Percentiles rank a stretch among this genome's conserved stretches.
Conservation (phyloP, 37 sponge, comb jelly and placozoan species). For the Cliona cf. orientalis region DNA sequence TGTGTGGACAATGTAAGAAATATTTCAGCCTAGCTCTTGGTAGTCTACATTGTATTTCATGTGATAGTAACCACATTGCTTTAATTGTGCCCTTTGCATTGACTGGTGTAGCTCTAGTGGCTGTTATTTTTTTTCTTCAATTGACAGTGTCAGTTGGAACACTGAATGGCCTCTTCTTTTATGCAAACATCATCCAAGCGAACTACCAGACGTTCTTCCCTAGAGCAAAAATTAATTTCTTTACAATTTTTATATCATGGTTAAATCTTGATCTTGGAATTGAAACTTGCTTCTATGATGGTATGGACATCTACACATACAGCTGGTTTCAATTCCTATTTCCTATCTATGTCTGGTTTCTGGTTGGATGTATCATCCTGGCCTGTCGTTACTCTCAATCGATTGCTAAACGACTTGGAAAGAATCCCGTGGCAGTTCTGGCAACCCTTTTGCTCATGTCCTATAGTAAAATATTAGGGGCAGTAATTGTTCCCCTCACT, state of each 20-base stretch:
- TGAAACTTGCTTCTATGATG: conserved; percentile 4
- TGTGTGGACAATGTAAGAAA: not conserved
- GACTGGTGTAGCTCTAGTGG: not conserved
- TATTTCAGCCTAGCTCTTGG: not conserved
- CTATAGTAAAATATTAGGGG: conserved; percentile 4
- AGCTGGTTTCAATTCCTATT: conserved; percentile 8
- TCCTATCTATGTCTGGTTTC: not conserved
- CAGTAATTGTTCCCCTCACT: not conserved
- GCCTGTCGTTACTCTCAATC: not conserved
- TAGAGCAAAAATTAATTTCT: not conserved
- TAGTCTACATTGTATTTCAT: not conserved
- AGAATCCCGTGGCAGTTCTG: conserved; percentile 20
- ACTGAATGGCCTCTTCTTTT: not conserved
- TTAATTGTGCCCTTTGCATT: not conserved
- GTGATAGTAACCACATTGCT: not conserved
- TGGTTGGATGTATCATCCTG: not conserved
- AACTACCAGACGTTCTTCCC: not conserved
- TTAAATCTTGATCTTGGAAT: conserved; percentile 1
- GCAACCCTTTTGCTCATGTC: conserved; percentile 25
- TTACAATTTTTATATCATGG: not conserved
- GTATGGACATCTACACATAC: no score
- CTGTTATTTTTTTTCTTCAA: not conserved
- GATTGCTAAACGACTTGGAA: not conserved
- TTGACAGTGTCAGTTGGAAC: not conserved
- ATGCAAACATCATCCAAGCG: not conserved